Conservation (phyloP, 2,113 vertebrate genomes). For the Archilochus colubris region DNA sequence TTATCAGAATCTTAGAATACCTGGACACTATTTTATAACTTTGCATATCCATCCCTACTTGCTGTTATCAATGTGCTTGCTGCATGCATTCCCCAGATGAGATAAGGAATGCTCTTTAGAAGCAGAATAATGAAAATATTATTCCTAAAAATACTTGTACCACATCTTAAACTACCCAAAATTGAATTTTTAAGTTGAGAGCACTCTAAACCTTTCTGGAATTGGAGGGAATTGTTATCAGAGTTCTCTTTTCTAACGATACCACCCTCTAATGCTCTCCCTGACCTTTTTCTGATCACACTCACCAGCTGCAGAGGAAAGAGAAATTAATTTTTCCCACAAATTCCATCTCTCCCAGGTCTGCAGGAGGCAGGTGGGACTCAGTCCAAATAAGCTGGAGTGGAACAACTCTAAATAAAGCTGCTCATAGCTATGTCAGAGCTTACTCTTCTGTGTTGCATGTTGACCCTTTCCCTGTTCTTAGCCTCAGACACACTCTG, state of each 20-base stretch:
- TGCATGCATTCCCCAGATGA: neutral
- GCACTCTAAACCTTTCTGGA: neutral
- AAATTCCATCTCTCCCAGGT: neutral
- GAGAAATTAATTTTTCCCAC: neutral
- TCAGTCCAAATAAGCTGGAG: neutral
- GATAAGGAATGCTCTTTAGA: neutral
- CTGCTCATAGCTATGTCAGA: neutral
- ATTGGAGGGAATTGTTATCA: neutral
- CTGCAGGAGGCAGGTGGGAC: neutral
- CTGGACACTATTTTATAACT: neutral
- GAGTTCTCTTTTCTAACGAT: neutral
- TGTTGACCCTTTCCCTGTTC: accelerated
- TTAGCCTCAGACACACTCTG: neutral
- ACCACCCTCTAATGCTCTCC: neutral
- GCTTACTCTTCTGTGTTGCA: neutral
- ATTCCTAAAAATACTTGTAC: neutral
- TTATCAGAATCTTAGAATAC: neutral
- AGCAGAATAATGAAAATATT: neutral
- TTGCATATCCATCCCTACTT: neutral
- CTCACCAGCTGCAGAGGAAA: neutral
- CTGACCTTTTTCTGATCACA: neutral
- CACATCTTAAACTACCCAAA: neutral
- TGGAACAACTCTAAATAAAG: neutral
- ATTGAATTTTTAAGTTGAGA: neutral
- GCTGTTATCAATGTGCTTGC: neutral